Evolutionary conservation across 1,140 invertebrate species (phyloP), one percentile per base, ranked within the genome.

Genomic region (Drosophila ficusphila): DNA sequence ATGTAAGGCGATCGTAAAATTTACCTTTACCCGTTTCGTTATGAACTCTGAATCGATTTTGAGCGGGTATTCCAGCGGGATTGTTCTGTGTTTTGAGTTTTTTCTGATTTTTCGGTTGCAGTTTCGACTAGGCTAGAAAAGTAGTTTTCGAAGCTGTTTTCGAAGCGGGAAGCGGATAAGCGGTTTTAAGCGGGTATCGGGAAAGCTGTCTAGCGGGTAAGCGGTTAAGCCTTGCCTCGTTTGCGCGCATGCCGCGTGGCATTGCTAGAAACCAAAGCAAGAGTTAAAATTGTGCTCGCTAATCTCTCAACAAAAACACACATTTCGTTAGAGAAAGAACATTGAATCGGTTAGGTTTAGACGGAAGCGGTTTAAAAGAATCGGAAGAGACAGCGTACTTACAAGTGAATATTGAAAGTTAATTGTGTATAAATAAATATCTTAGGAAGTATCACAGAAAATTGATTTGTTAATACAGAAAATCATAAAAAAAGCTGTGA

Each of bases 201-300:
- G 19, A 42, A 62, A 31, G 33, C 47, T 39, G 36, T 31, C 51
- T 44, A 39, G 16, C 56, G 11, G 44, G 33, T 70, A 47, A 47
- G 54, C 57, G 25, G 70, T 51, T 85, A 69, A 81, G 76, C 79
- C 33, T 57, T 76, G 70, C 72, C 44, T 31, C 61, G 76, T 39
- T 85, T 76, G 56, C 75, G 79, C 42, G 79, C 76, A 76, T 70
- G 76, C 62, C 81, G 76, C 76, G 72, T 86, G 62, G 58, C 81
- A 86, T 86, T 86, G 69, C 81, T 86, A 88, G 65, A 83, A 83
- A 64, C 49, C 79, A 67, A 82, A 78, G 73, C 77, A 64, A 82
- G 57, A 61, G 52, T 79, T 74, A 74, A 29, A 76, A 61, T 38
- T 42, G 41, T 41, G 18, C 9, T 41, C 18, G 39, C 42, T 8